phyloP scores from a whole-genome alignment of 2,113 vertebrate genomes.

The Eulemur rufifrons region DNA sequence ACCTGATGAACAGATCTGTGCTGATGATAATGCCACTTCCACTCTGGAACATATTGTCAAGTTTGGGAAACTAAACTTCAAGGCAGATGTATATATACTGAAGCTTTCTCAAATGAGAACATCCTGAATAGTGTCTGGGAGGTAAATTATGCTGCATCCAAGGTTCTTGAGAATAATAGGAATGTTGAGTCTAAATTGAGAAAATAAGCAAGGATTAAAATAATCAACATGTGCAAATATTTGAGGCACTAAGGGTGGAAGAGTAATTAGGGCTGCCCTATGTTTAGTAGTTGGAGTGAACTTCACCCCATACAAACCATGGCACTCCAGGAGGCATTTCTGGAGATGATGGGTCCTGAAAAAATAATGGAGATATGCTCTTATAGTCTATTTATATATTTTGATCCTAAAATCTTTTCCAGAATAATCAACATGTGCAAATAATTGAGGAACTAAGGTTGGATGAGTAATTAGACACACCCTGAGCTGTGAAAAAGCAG shows the following conservation, averaged over 20 bases:
- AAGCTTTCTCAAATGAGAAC: background rate
- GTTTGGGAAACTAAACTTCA: background rate
- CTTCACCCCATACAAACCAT: rapidly evolving
- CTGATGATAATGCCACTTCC: background rate
- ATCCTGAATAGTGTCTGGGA: background rate
- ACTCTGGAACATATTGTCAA: background rate
- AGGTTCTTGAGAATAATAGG: background rate
- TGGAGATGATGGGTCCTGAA: background rate
- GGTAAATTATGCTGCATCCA: background rate
- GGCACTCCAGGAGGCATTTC: background rate
- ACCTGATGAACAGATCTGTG: background rate
- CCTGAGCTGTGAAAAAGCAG: background rate
- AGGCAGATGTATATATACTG: background rate
- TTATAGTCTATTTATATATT: background rate
- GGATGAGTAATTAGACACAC: background rate
- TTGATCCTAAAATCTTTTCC: background rate
- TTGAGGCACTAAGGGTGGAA: too few relatives aligned
- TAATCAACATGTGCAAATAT: background rate
- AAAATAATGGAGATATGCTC: background rate
- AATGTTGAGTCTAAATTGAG: background rate
- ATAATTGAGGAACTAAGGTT: background rate
- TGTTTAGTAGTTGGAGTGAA: background rate
- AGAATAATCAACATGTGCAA: background rate
- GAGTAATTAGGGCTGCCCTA: background rate
- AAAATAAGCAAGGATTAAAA: background rate